Evolutionary conservation across 2,797 vertebrate species (phyloP).

Genomic region (Neosilurus mollespiculum): DNA sequence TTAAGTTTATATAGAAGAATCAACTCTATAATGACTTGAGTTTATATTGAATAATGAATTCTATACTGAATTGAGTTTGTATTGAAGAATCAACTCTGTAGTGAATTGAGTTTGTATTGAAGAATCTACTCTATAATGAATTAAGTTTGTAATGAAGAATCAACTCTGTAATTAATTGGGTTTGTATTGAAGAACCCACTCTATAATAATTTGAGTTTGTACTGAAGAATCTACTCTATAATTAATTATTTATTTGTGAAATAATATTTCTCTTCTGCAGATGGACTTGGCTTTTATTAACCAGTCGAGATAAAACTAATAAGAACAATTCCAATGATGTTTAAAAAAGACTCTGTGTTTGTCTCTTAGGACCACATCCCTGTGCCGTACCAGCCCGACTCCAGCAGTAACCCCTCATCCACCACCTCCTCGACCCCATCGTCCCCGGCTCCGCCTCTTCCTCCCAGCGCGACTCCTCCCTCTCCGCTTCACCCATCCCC

Average conservation of each 20-base stretch:
- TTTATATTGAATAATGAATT: neutral
- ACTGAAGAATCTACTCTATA: neutral
- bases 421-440: conserved; percentile 97
- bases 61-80: neutral
- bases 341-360: neutral
- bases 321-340: neutral
- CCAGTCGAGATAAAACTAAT: neutral
- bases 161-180: too few species aligned
- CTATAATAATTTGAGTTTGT: neutral
- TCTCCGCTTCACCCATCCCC: conserved; percentile 94
- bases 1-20: neutral
- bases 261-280: neutral
- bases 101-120: too few species aligned
- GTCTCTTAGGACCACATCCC: conserved; percentile 89
- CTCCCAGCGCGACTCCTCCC: conserved; percentile 91
- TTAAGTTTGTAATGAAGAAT: neutral
- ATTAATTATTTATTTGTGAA: neutral
- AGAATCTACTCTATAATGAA: too few species aligned
- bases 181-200: neutral
- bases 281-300: neutral
- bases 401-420: conserved; percentile 98
- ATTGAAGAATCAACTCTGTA: neutral
- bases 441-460: conserved; percentile 91
- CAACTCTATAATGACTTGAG: neutral
- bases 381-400: conserved; percentile 95